A percentile compares a stretch with the other conserved stretches of the same genome.
phyloP scores from a whole-genome alignment of 2,113 vertebrate species.

The Ciconia boyciana region DNA sequence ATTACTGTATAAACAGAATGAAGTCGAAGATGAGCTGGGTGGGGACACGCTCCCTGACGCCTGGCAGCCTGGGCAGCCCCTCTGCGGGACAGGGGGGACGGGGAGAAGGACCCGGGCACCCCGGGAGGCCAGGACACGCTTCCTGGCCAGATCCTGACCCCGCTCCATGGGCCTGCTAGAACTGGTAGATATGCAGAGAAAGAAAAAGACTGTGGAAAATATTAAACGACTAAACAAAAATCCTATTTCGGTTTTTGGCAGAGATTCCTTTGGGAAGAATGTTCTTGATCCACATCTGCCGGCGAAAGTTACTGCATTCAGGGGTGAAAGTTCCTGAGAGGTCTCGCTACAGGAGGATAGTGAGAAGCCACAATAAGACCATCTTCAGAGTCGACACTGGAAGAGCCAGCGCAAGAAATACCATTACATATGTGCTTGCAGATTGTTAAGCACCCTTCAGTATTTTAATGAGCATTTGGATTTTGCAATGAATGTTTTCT shows the following conservation, averaged over 20 bases:
- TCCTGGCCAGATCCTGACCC: neutral
- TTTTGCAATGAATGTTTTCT: neutral
- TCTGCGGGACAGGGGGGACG: accelerated
- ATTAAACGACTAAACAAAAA: neutral
- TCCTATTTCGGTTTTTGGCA: neutral
- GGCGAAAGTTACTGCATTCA: accelerated
- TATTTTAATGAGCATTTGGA: neutral
- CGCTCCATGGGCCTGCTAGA: neutral
- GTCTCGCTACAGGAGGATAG: neutral
- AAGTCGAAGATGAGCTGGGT: neutral
- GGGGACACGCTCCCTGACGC: neutral
- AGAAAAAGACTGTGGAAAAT: neutral
- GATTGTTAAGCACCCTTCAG: neutral
- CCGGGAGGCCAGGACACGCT: neutral
- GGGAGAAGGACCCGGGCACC: neutral
- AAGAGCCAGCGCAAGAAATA: neutral
- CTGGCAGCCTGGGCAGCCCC: neutral
- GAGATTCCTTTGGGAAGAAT: neutral
- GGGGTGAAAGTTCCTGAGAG: neutral
- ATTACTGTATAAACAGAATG: accelerated
- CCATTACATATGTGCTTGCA: neutral
- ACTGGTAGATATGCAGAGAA: neutral
- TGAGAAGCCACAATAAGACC: neutral
- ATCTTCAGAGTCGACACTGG: neutral
- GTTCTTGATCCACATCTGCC: neutral